Evolutionary conservation across 2,113 vertebrate genomes (phyloP).

Genomic region (Greenwoodochromis staneri): DNA sequence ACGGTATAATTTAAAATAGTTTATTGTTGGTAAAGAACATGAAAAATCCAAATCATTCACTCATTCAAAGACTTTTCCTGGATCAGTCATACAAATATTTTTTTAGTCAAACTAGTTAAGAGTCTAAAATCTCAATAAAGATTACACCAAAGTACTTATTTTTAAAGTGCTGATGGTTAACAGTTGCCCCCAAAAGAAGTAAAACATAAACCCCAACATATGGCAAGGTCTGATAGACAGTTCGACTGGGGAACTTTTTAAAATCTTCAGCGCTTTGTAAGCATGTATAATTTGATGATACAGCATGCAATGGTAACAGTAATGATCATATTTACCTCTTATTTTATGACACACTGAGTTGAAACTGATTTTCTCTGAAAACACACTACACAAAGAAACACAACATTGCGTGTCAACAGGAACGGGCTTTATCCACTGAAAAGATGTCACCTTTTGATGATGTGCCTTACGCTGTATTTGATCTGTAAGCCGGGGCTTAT

Average conservation of each 20-base stretch:
- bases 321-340: not conserved
- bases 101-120: not conserved
- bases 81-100: not conserved
- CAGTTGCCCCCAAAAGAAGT: not conserved
- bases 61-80: not conserved
- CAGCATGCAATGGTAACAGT: not conserved
- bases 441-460: not conserved
- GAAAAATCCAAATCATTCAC: not conserved
- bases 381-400: not conserved
- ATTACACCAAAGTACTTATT: not conserved
- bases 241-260: fast-evolving
- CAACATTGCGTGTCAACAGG: not conserved
- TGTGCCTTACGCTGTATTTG: not conserved
- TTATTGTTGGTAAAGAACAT: not conserved
- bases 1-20: not conserved
- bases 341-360: not conserved
- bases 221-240: not conserved
- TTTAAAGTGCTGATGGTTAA: not conserved
- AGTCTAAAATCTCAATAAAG: not conserved
- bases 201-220: not conserved
- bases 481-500: not conserved
- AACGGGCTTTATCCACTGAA: not conserved
- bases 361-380: not conserved
- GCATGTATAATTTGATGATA: not conserved
- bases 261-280: not conserved